phyloP scores from a whole-genome alignment of 2,888 invertebrate species.

The Microctonus aethiopoides region DNA sequence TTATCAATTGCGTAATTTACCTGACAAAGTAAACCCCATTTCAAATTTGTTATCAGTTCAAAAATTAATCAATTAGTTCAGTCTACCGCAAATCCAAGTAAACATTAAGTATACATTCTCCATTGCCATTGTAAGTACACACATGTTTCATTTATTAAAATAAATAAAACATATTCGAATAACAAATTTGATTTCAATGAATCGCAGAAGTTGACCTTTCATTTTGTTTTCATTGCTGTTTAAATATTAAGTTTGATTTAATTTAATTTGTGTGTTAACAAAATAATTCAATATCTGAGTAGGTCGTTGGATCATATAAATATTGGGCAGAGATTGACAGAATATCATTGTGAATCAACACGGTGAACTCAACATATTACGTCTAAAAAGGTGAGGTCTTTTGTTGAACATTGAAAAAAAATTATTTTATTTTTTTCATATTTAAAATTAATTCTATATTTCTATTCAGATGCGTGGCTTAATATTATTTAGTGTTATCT shows the following conservation, averaged over 20 bases:
- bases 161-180: too few relatives aligned
- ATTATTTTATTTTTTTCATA: not conserved
- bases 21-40: not conserved
- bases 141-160: not conserved
- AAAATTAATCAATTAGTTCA: not conserved
- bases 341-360: not conserved
- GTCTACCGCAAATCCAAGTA: not conserved
- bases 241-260: not conserved
- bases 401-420: not conserved
- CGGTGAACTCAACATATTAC: too few relatives aligned
- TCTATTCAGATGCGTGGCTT: not conserved
- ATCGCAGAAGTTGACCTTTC: not conserved
- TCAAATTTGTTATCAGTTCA: not conserved
- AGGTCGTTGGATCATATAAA: constrained; percentile 4
- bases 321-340: not conserved
- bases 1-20: not conserved
- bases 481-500: not conserved
- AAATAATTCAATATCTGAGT: not conserved
- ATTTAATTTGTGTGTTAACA: not conserved
- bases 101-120: not conserved
- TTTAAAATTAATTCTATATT: not conserved
- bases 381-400: too few relatives aligned
- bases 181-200: too few relatives aligned
- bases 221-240: too few relatives aligned
- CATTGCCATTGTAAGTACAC: not conserved